Base-by-base conservation (phyloP, 2,113 vertebrate species). In the Protobothrops flavoviridis region DNA sequence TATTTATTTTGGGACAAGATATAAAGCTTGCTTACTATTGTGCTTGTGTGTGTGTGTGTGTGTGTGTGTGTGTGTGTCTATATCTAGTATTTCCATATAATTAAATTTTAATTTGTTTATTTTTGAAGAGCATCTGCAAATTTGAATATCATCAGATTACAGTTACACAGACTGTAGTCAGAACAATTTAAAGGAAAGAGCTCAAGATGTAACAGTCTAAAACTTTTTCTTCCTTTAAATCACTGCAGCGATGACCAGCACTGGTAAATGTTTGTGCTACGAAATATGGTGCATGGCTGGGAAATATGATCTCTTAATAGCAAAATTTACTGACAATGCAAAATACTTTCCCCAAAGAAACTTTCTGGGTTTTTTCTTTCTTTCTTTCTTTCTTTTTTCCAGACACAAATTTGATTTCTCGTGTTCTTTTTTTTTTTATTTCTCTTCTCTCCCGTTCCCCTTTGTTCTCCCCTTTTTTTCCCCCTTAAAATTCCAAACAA, bases 231-330 rank as follows among this genome's bases (percentile, higher is more conserved):
- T 97, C 97, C 98, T 97, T 98, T 95, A 97, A 97, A 96, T 98
- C 98, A 98, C 98, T 98, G 97, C 97, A 97, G 97, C 94, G 96
- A 98, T 98, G 98, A 98, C 97, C 98, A 97, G 95, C 96, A 95
- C 96, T 96, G 97, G 95, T 97, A 97, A 94, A 95, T 97, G 97
- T 97, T 93, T 87, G 97, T 97, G 97, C 98, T 98, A 97, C 97
- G 74, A 97, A 97, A 98, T 97, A 98, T 97, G 97, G 96, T 97
- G 96, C 97, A 97, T 97, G 98, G 96, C 98, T 98, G 97, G 98
- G 97, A 97, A 43, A 97, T 98, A 97, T 97, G 94, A 93, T 97
- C 94, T 97, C 97, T 98, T 98, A 98, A 98, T 97, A 96, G 97
- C 97, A 97, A 96, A 97, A 96, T 97, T 98, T 97, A 97, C 95